Evolutionary conservation across 2,888 invertebrate species (phyloP).

Genomic region (Torymus texanus): DNA sequence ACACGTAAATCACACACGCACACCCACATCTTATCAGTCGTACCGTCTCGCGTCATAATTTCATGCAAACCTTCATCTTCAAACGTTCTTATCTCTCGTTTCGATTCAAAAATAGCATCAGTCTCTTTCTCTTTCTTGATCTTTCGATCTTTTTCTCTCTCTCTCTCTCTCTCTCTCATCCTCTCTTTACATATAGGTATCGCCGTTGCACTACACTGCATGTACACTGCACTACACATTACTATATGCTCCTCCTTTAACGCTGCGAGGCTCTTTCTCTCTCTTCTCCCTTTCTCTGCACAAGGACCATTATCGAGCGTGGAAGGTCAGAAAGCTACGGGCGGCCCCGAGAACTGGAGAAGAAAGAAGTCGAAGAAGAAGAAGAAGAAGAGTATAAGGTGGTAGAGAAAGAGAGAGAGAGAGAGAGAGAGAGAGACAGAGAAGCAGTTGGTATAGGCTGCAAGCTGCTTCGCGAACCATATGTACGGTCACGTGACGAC

Average conservation of each 20-base stretch:
- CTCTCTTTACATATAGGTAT: neutral
- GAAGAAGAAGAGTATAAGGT: slow-evolving; percentile 26
- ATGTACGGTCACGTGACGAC: slow-evolving; percentile 51
- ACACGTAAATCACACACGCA: too few relatives aligned
- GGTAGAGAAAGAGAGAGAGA: slow-evolving; percentile 1
- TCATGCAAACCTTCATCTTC: too few relatives aligned
- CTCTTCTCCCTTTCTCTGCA: slow-evolving; percentile 13
- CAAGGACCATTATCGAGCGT: slow-evolving; percentile 42
- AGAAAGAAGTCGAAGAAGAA: slow-evolving; percentile 29
- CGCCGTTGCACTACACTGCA: too few relatives aligned
- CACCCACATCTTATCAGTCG: too few relatives aligned
- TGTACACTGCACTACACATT: too few relatives aligned
- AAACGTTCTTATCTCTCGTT: neutral
- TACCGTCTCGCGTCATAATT: too few relatives aligned
- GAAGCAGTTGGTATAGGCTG: slow-evolving; percentile 30
- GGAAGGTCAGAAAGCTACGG: slow-evolving; percentile 47
- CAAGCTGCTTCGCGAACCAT: slow-evolving; percentile 39
- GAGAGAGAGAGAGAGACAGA: slow-evolving; percentile 37
- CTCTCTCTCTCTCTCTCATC: neutral
- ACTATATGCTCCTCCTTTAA: too few relatives aligned
- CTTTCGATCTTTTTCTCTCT: neutral
- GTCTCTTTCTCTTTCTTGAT: neutral
- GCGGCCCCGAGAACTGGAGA: neutral
- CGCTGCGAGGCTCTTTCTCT: slow-evolving; percentile 7
- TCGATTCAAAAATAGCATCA: slow-evolving; percentile 13